These are phyloP conservation scores for Protobothrops mucrosquamatus DNA, from an alignment of 2,113 vertebrate species.

Conservation along the genomic window DNA sequence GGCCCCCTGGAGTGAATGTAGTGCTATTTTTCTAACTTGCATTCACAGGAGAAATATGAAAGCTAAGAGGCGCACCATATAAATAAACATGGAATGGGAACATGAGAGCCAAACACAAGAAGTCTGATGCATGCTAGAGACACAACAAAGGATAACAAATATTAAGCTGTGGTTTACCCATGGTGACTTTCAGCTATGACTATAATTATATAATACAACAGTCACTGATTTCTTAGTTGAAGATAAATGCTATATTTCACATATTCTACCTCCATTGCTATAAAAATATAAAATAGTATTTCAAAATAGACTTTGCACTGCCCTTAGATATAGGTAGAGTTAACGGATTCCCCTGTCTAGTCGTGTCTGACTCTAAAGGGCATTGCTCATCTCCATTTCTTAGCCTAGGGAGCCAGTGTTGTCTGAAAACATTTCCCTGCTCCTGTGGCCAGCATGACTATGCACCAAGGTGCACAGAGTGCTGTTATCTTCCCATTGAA, in stretches of 20 bases:
- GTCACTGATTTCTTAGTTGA: slow-evolving; percentile 62
- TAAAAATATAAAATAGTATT: slow-evolving; percentile 8
- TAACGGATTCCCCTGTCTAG: neutral
- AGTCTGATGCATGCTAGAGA: slow-evolving; percentile 59
- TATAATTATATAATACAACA: slow-evolving; percentile 77
- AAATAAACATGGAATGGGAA: slow-evolving; percentile 80
- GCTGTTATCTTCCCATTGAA: neutral
- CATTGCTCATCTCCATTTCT: neutral
- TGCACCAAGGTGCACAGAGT: neutral
- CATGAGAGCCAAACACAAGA: slow-evolving; percentile 63
- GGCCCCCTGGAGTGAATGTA: slow-evolving; percentile 50
- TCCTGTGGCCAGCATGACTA: neutral
- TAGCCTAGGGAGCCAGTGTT: neutral
- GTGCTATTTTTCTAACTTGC: slow-evolving; percentile 67
- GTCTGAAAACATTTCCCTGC: neutral
- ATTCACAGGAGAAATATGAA: slow-evolving; percentile 77
- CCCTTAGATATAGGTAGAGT: neutral
- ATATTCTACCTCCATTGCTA: slow-evolving; percentile 33
- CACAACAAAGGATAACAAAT: slow-evolving; percentile 78
- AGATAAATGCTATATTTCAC: slow-evolving; percentile 59
- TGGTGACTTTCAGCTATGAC: slow-evolving; percentile 75
- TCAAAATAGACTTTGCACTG: neutral
- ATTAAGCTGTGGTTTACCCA: slow-evolving; percentile 65
- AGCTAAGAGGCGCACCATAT: slow-evolving; percentile 69
- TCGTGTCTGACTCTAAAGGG: neutral